These are phyloP conservation scores for Unio pictorum DNA, from an alignment of 2,888 invertebrate genomes.

Conservation along the genomic window DNA sequence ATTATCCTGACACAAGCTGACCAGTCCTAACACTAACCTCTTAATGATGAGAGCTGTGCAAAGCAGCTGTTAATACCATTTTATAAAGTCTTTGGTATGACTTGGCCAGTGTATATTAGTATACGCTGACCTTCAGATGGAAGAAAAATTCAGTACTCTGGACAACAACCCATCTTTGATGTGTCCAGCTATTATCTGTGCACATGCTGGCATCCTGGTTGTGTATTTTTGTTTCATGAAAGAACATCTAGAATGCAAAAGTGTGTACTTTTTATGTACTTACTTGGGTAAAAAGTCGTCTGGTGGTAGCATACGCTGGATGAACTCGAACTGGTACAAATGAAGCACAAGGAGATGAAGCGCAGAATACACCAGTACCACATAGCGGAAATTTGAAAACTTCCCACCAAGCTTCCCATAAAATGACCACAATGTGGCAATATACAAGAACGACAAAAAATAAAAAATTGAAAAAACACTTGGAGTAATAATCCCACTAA, in stretches of 20 bases:
- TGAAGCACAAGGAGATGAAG: conserved; percentile 83
- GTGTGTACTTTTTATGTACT: conserved; percentile 21
- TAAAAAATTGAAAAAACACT: conserved; percentile 88
- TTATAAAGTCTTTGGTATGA: no score
- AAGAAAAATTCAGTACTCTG: no score
- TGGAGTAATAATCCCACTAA: conserved; percentile 83
- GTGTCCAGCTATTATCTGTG: no score
- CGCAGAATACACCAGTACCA: conserved; percentile 78
- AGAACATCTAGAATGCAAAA: neutral
- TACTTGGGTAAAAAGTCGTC: conserved; percentile 82
- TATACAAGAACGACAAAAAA: conserved; percentile 86
- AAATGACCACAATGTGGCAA: conserved; percentile 82
- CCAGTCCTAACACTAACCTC: no score
- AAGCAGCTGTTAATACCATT: no score
- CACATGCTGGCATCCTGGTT: no score
- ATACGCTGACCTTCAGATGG: no score
- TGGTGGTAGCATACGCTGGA: conserved; percentile 80
- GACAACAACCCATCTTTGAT: no score
- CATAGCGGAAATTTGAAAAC: conserved; percentile 76
- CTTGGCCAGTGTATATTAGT: no score
- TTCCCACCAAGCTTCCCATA: conserved; percentile 82
- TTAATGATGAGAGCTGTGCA: no score
- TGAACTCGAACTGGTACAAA: conserved; percentile 88
- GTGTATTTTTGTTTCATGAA: neutral
- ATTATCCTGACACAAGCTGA: no score